phyloP scores from a whole-genome alignment of 2,113 vertebrate species.

The Rhynchomys soricoides region DNA sequence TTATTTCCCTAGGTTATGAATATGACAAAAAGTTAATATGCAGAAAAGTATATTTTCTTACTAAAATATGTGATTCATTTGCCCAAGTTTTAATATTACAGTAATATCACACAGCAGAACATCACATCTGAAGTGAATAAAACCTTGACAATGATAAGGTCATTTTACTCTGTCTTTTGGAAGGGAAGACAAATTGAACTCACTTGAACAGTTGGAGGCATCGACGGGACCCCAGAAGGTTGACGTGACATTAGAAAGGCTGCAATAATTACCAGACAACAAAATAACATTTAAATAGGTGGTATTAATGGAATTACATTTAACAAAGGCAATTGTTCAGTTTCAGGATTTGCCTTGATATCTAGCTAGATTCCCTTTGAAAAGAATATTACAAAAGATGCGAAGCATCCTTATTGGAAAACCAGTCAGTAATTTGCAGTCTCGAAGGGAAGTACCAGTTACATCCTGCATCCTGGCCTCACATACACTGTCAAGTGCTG shows the following conservation, averaged over 20 bases:
- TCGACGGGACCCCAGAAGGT: constrained; percentile 90
- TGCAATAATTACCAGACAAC: constrained; percentile 84
- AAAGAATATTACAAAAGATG: neutral
- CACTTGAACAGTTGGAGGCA: constrained; percentile 90
- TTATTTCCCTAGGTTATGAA: neutral
- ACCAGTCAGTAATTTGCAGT: neutral
- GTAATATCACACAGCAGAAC: neutral
- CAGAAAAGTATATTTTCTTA: neutral
- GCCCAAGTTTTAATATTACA: neutral
- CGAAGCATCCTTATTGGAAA: neutral
- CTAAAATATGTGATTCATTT: neutral
- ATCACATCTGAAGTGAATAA: neutral
- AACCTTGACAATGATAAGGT: neutral
- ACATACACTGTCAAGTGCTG: neutral
- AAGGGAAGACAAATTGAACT: constrained; percentile 68
- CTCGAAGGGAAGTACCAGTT: neutral
- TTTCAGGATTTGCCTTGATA: constrained; percentile 9
- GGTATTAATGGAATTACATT: neutral
- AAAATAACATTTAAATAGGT: constrained; percentile 55
- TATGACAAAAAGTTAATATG: neutral
- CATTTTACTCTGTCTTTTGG: neutral
- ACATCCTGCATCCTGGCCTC: neutral
- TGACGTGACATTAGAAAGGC: constrained; percentile 79
- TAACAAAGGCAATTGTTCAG: neutral
- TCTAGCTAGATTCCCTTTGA: neutral